A percentile compares a stretch with the other conserved stretches of the same genome.
Evolutionary conservation across 2,797 vertebrate genomes (phyloP).

Genomic region (Heteromormyrus szaboi): DNA sequence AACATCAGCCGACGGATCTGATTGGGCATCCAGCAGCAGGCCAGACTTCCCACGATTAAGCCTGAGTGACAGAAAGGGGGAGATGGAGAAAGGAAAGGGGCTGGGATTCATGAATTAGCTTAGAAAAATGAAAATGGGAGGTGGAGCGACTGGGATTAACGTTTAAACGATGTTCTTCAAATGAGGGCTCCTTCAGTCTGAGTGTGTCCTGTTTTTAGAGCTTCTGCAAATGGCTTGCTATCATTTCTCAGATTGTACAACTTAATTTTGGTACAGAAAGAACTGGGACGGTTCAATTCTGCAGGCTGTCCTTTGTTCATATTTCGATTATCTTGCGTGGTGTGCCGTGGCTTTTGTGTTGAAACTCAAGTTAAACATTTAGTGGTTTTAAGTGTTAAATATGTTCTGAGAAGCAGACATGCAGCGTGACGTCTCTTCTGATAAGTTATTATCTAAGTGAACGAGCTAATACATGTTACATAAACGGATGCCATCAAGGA

Average conservation of each 20-base stretch:
- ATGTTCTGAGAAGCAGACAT: background rate
- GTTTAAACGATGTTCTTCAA: background rate
- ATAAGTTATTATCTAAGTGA: background rate
- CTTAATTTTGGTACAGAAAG: background rate
- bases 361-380: slow-evolving; percentile 2
- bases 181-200: background rate
- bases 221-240: slow-evolving; percentile 3
- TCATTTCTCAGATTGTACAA: background rate
- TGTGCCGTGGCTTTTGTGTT: background rate
- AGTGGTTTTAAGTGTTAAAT: slow-evolving; percentile 9
- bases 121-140: background rate
- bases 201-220: background rate
- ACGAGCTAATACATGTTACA: background rate
- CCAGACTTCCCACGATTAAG: slow-evolving; percentile 61
- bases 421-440: background rate
- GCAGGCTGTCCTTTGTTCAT: background rate
- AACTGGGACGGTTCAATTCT: background rate
- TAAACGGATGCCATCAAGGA: background rate
- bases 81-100: background rate
- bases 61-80: slow-evolving; percentile 19
- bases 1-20: slow-evolving; percentile 85
- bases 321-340: background rate
- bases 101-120: background rate
- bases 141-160: background rate
- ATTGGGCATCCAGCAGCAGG: slow-evolving; percentile 87